A percentile compares a stretch with the other conserved stretches of the same genome.
These are phyloP conservation scores for Tenthredo amoena DNA, from an alignment of 2,888 invertebrate genomes.

Conservation along the genomic window DNA sequence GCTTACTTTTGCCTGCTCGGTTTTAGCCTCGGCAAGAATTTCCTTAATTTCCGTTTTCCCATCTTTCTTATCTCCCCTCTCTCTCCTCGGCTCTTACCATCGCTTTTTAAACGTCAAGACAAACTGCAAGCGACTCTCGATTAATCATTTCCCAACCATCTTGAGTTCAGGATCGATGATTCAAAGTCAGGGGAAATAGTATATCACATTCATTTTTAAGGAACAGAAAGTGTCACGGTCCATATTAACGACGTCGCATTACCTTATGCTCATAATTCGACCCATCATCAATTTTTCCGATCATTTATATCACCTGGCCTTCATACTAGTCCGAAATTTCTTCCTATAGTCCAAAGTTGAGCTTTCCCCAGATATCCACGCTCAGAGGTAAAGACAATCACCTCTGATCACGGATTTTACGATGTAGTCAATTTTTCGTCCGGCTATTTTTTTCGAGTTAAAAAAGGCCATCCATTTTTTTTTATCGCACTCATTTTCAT, in stretches of 20 bases:
- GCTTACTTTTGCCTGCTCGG: conserved; percentile 18
- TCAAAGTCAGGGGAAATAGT: neutral
- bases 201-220: neutral
- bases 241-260: neutral
- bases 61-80: neutral
- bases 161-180: conserved; percentile 17
- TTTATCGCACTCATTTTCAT: no score
- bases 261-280: neutral
- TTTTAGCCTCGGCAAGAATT: neutral
- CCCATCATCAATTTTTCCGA: neutral
- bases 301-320: neutral
- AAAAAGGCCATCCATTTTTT: no score
- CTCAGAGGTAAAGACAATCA: no score
- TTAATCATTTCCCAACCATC: conserved; percentile 18
- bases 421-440: no score
- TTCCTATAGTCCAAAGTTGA: neutral
- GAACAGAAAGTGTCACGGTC: neutral
- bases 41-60: conserved; percentile 13
- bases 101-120: neutral
- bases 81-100: neutral
- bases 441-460: no score
- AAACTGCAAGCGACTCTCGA: conserved; percentile 25
- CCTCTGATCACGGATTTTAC: no score
- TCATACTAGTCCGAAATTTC: neutral
- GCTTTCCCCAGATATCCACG: no score